Percentiles rank a stretch among this genome's conserved stretches.
phyloP scores from a whole-genome alignment of 1,140 invertebrate species.

The Acromyrmex echinatior region DNA sequence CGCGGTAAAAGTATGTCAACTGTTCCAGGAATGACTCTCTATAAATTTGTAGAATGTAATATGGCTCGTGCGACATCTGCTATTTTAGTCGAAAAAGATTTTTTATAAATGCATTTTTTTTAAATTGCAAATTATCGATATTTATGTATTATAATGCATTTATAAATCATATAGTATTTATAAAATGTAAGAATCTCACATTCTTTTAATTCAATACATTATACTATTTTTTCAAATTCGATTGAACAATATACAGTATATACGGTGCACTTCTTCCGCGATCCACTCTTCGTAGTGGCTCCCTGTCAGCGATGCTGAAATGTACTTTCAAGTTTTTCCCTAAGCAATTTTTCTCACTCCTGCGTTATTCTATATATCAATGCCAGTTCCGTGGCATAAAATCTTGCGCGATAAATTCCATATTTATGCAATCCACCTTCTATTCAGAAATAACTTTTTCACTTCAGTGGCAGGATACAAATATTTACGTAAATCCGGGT shows the following conservation, averaged over 20 bases:
- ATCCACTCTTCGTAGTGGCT: conserved; percentile 24
- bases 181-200: not conserved
- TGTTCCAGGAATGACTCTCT: conserved; percentile 17
- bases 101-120: not conserved
- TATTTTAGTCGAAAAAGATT: not conserved
- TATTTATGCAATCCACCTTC: conserved; percentile 64
- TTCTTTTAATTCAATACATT: not conserved
- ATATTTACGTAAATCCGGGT: conserved; percentile 59
- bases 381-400: conserved; percentile 48
- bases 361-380: conserved; percentile 41
- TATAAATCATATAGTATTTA: not conserved
- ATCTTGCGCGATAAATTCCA: conserved; percentile 61
- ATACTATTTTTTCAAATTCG: not conserved
- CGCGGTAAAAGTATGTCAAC: conserved; percentile 36
- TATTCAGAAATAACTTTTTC: conserved; percentile 48
- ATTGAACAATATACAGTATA: not conserved
- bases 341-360: conserved; percentile 44
- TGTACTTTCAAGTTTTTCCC: conserved; percentile 46
- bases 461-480: conserved; percentile 20
- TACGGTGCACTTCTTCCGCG: not conserved
- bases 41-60: conserved; percentile 54
- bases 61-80: not conserved
- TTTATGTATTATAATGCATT: not conserved
- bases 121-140: not conserved
- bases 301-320: conserved; percentile 42